These are phyloP conservation scores for Mesorhabditis belari DNA, from an alignment of 2,888 invertebrate species.

Conservation along the genomic window DNA sequence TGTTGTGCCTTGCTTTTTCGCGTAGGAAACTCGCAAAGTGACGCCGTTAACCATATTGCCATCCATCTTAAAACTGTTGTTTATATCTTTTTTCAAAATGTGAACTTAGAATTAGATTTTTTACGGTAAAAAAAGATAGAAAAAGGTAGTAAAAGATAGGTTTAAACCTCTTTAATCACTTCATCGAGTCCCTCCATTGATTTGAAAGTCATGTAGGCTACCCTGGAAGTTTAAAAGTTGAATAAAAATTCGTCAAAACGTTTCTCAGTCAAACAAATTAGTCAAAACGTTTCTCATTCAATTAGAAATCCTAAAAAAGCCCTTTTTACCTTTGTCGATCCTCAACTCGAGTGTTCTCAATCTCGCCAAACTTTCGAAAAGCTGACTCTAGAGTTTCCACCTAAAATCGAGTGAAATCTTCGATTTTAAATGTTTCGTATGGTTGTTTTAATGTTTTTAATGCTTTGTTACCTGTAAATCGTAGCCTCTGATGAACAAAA, in stretches of 20 bases:
- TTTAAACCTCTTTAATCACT: conserved; percentile 5
- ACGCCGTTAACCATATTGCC: conserved; percentile 13
- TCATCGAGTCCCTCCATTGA: conserved; percentile 7
- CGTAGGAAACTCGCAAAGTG: conserved; percentile 18
- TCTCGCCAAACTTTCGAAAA: conserved; percentile 10
- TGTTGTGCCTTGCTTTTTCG: conserved; percentile 7
- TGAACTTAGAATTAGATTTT: no score
- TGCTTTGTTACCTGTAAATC: conserved; percentile 2
- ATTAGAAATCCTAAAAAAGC: no score
- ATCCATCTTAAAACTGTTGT: conserved; percentile 15
- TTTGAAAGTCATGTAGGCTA: conserved; percentile 10
- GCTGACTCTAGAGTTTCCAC: conserved; percentile 5
- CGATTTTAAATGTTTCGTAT: background rate
- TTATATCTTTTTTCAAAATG: background rate
- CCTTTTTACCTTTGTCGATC: conserved; percentile 8
- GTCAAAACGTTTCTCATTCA: no score
- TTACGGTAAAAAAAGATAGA: no score
- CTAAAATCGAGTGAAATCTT: background rate
- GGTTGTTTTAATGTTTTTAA: no score
- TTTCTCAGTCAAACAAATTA: no score
- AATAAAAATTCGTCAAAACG: no score
- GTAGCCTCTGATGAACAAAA: conserved; percentile 9
- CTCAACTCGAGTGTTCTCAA: conserved; percentile 9
- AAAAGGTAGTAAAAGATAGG: no score
- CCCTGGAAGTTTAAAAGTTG: conserved; percentile 1